These are phyloP conservation scores for Sebastes kiyomatsui DNA, from an alignment of 2,797 vertebrate species.

Conservation along the genomic window DNA sequence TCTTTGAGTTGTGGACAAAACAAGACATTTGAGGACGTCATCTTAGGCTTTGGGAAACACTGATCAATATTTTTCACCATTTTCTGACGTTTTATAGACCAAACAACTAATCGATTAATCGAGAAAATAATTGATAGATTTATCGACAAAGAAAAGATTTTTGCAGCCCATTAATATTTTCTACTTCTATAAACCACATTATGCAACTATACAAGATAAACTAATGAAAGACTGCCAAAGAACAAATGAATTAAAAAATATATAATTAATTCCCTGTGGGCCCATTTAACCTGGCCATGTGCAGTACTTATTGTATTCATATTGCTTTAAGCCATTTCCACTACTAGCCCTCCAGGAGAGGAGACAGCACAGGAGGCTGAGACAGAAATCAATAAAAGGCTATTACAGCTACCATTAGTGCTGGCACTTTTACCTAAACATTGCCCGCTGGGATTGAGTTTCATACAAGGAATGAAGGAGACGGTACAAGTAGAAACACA, in stretches of 20 bases:
- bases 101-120: too few relatives aligned
- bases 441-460: constrained; percentile 50
- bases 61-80: too few relatives aligned
- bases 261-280: background rate
- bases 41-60: too few relatives aligned
- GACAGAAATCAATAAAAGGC: constrained; percentile 67
- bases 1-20: too few relatives aligned
- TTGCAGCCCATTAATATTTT: background rate
- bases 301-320: background rate
- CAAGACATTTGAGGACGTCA: too few relatives aligned
- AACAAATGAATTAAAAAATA: background rate
- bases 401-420: constrained; percentile 67
- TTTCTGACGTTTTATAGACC: too few relatives aligned
- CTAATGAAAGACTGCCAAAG: background rate
- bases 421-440: constrained; percentile 43
- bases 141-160: too few relatives aligned
- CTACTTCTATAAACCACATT: background rate
- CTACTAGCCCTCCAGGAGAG: constrained; percentile 7
- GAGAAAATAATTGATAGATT: too few relatives aligned
- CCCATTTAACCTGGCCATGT: background rate
- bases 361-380: constrained; percentile 21
- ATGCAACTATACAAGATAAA: background rate
- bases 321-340: constrained; percentile 9
- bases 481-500: constrained; percentile 23
- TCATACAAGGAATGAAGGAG: constrained; percentile 48